Base-by-base conservation (phyloP, 2,888 invertebrate species). In the Abrostola tripartita region DNA sequence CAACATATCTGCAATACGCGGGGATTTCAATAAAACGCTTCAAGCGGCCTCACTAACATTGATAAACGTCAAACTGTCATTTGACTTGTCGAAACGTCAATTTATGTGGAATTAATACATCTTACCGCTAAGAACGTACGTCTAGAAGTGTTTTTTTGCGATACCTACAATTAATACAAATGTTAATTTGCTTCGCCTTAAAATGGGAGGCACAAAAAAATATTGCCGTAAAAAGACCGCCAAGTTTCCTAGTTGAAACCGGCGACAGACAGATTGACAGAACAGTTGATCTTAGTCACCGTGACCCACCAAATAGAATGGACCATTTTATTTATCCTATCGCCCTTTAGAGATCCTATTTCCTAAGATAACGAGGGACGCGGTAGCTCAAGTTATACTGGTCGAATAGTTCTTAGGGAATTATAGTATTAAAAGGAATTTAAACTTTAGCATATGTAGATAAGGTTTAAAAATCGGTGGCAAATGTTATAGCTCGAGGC, bases 231-330 rank as follows among this genome's bases (percentile, higher is more conserved):
- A 62, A 68, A 68, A 71, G 61, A 51, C 47, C 38, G 52, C 37
- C 65, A 62, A 64, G 74, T 76, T 78, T 69, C 71, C 74, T 71
- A 69, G 64, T 73, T 64, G 44, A 68, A 64, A 62, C 57, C 61
- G 58, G 35, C 35, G 71, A 65, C 64, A 65, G 73, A 69, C 70
- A 63, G 63, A 65, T 68, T 67, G 78, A 78, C 73, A 80, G 68
- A 64, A 49, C 71, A 66, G 80, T 80, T 73, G 73, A 75, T 78
- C 75, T 75, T 68, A 70, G 68, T 75, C 65, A 71, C 14, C 40
- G 42, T 62, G 65, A 63, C 68, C 57, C 53, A 69, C 63, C 78
- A 77, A 61, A 60, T 12, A 53, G 55, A 41, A 37, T 66, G 73
- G 77, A 73, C 62, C 68, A 47, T 42, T 11, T n/a, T 11, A 49